Base-by-base conservation (phyloP, 92 coral and sea anemone genomes). In the Diadumene lineata region DNA sequence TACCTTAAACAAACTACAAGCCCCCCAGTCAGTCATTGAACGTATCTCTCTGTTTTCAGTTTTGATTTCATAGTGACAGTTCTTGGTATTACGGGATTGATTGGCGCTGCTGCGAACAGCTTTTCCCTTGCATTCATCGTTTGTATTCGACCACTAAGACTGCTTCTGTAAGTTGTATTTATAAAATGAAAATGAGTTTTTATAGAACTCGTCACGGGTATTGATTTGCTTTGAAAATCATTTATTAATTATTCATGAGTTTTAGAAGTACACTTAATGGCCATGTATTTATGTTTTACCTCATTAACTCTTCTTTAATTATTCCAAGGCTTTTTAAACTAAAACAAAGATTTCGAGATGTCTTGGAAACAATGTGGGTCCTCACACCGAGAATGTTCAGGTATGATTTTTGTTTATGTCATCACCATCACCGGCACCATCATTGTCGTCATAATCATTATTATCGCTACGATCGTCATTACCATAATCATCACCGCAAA, bases 1-100 rank as follows among this genome's bases (percentile, higher is more conserved):
- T n/a, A n/a, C n/a, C n/a, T n/a, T n/a, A n/a, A n/a, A n/a, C n/a
- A n/a, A n/a, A n/a, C n/a, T n/a, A n/a, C n/a, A n/a, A n/a, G n/a
- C 60, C 17, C 17, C 60, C 17, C 60, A 55, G 60, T 21, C 6
- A 55, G 7, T 26, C 60, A 21, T 17, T 55, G 19, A 55, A 18
- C 64, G 26, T 18, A 13, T 38, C 6, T 38, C 13, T 38, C 6
- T 38, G 48, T 38, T 38, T 50, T 21, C 61, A 94, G 98, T 56
- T 94, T 94, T 83, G 98, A 94, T 65, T 94, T 94, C 50, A 66
- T 84, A n/a, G 97, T 94, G 66, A 92, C 97, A 25, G 74, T 94
- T 50, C 84, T 89, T 46, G 97, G 93, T 60, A 77, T 92, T 50
- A 56, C 89, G 57, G 98, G 97, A n/a, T 79, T 91, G 43, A 77